Base-by-base conservation (phyloP, 92 coral and sea anemone genomes). In the Epizoanthus scotinus region DNA sequence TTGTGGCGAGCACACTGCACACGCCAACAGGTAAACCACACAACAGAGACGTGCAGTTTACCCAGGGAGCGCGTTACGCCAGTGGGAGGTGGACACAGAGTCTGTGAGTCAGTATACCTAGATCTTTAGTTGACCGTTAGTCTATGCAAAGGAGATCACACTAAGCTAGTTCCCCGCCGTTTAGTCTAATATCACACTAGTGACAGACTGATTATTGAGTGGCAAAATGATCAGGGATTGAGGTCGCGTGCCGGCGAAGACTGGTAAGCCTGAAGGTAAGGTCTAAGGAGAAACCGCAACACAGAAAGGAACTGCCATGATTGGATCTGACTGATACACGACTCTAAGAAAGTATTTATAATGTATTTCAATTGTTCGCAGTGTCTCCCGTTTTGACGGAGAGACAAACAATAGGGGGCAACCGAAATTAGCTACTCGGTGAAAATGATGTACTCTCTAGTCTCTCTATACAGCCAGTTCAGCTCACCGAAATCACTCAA, bases 1-100 rank as follows among this genome's bases (percentile, higher is more conserved):
- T 22, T 71, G 81, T 59, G 81, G 59, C 26, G 69, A 75, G 19
- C 21, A 25, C 28, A n/a, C 36, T 63, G 68, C 81, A 59, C 68
- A 24, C 81, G 57, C 56, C 22, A 67, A 44, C 81, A 36, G 12
- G 24, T 31, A 75, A 69, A 29, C 74, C 38, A 7, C 40, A 36
- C 70, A 53, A 13, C 61, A 31, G 27, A 24, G 22, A 3, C 54
- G 8, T 27, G 61, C 53, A 34, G 57, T 27, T 44, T 44, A 44
- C 52, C 52, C 52, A 44, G 14, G 52, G 52, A 44, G 15, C 10
- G 52, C 14, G 52, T 44, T 44, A 9, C 15, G 8, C 52, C 52
- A 44, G 52, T 7, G 52, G 10, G 52, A 44, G 10, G 15, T 44
- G 52, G 50, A 7, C 6, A 42, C 50, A 9, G 50, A 4, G 52